Evolutionary conservation across 2,113 vertebrate genomes (phyloP).

Genomic region (Capreolus pygargus): DNA sequence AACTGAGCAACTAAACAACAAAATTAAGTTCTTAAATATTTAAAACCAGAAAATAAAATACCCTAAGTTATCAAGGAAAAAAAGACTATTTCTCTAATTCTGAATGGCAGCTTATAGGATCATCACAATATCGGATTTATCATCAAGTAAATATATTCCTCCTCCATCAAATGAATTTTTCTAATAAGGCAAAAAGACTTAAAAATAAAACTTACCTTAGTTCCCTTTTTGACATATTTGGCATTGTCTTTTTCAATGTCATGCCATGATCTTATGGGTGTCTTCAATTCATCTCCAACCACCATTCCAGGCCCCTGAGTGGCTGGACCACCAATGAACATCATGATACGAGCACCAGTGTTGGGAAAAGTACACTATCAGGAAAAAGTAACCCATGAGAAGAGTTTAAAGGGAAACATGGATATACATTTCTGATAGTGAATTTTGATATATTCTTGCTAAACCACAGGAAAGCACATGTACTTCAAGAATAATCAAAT

Average conservation of each 20-base stretch:
- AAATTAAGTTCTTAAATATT: neutral
- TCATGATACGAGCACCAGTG: constrained; percentile 95
- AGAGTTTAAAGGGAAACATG: neutral
- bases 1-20: neutral
- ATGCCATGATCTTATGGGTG: constrained; percentile 97
- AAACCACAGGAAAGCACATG: neutral
- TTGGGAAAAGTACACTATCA: constrained; percentile 95
- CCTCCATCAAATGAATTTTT: constrained; percentile 14
- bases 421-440: neutral
- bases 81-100: neutral
- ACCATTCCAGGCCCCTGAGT: constrained; percentile 99
- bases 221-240: constrained; percentile 97
- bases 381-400: constrained; percentile 48
- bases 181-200: neutral
- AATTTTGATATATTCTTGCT: neutral
- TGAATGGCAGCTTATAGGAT: neutral
- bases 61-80: neutral
- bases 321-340: constrained; percentile 96
- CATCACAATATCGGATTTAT: neutral
- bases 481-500: constrained; percentile 28
- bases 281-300: constrained; percentile 96
- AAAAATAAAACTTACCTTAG: constrained; percentile 87
- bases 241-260: constrained; percentile 99
- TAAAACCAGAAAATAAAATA: neutral
- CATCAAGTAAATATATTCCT: constrained; percentile 3